Base-by-base conservation (phyloP, 2,797 vertebrate genomes). In the Aeoliscus strigatus region DNA sequence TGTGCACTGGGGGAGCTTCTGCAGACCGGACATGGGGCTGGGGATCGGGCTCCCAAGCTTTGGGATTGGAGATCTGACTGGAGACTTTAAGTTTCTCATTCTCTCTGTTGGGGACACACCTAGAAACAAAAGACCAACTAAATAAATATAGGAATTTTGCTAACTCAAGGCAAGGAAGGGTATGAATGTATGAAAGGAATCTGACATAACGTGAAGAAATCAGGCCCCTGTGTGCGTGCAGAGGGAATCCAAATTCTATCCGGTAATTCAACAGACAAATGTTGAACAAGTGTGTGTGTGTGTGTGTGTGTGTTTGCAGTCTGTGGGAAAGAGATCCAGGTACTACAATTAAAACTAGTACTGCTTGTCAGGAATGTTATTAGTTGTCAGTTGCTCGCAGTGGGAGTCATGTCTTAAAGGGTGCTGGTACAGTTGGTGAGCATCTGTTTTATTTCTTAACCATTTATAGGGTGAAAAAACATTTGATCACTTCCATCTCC, bases 1-100 rank as follows among this genome's bases (percentile, higher is more conserved):
- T 4, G 92, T 93, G 75, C 96, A 98, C 77, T 94, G 92, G 0
- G 94, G 92, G 1, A 98, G 88, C 73, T 94, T 90, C 88, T 97
- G 93, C 15, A 96, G 85, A 29, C 91, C 86, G 0, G 91, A 57
- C 73, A 93, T 64, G 6, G 90, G 81, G 11, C 48, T 58, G 10
- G 77, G 81, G 44, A 92, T 82, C 8, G 91, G 86, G 30, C 89
- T 78, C 3, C 90, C 88, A 25, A 96, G 79, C 73, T 92, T 94
- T 13, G 89, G 75, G 39, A 91, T 80, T 0, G 92, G 84, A 37
- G 94, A 89, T 13, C 81, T 69, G 46, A 89, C 51, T 0, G 88
- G 87, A 38, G 89, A 89, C 76, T 91, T 93, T 52, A 93, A 33
- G 76, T 70, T 89, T 15, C 92, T 90, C 60, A 86, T 69, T 61